phyloP scores from a whole-genome alignment of 30 jellyfish, hydroid and myxozoan genomes.

The Nemopilema nomurai region DNA sequence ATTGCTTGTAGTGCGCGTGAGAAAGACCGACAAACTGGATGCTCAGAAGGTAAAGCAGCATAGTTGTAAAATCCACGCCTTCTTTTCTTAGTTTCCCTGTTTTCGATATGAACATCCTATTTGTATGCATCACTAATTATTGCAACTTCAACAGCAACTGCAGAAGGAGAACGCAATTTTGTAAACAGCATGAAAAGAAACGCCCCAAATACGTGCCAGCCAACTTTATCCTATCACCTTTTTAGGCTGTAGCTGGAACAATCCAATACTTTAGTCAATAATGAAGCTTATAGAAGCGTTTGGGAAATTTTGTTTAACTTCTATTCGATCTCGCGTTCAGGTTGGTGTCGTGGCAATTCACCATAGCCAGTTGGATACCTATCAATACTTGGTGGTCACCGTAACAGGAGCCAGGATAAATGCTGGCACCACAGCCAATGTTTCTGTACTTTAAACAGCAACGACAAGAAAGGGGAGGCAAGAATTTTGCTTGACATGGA shows the following conservation, averaged over 20 bases:
- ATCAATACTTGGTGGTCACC: conserved; percentile 40
- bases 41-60: conserved; percentile 52
- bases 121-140: too few species aligned
- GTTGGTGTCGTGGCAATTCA: conserved; percentile 44
- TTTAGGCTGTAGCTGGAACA: too few species aligned
- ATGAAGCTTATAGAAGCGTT: too few species aligned
- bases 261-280: neutral
- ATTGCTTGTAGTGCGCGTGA: conserved; percentile 46
- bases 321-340: neutral
- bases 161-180: too few species aligned
- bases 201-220: too few species aligned
- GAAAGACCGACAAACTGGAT: conserved; percentile 56
- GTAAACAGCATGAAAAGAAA: too few species aligned
- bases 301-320: neutral
- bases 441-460: conserved; percentile 40
- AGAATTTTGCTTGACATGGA: conserved; percentile 38
- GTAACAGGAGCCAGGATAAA: conserved; percentile 77
- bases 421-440: conserved; percentile 87
- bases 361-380: conserved; percentile 3
- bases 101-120: too few species aligned
- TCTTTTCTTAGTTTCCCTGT: too few species aligned
- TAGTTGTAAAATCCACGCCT: too few species aligned
- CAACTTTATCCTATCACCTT: too few species aligned
- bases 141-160: too few species aligned
- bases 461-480: conserved; percentile 31